Evolutionary conservation across 2,113 vertebrate species (phyloP), one percentile per base, ranked within the genome.

Genomic region (Todiramphus chloris): DNA sequence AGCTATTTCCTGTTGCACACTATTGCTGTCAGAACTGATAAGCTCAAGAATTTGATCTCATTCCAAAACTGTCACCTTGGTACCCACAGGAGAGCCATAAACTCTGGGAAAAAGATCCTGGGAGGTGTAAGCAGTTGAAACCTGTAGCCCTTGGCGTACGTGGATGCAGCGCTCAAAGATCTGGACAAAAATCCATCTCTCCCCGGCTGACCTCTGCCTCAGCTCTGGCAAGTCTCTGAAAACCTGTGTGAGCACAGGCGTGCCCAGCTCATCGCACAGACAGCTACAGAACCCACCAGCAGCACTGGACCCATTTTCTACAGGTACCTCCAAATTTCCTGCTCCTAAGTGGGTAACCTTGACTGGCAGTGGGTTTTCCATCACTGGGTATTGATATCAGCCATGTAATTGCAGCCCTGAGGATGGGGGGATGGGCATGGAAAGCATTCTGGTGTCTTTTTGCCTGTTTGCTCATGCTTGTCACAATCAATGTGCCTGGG

Each of bases 221-320:
- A 0, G 28, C 35, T 7, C 24, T 16, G 31, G 20, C 17, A 25
- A 35, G 46, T 35, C 43, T 16, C 37, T 27, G 43, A 4, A 46
- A 46, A 6, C 10, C 24, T 2, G 0, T 3, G 21, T 0, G 5
- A 35, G 28, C 27, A 3, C 7, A 25, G 60, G 14, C 1, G 0
- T 8, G 27, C 30, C 59, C 83, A 44, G 39, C 60, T 84, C 50
- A 11, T 30, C 0, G 1, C 62, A 44, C 0, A 0, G 76, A 3
- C 0, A 10, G 11, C 37, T 55, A 46, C 66, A 59, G 78, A 31
- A 59, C 12, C 64, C 33, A 11, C 3, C 44, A 15, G 60, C 6
- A 2, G 35, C 6, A 0, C 46, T 0, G 0, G 33, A 19, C 3
- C 28, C 7, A 0, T 14, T 46, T 15, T 39, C 63, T 76, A 7